A percentile compares a stretch with the other conserved stretches of the same genome.
These are phyloP conservation scores for Herpetotheres cachinnans DNA, from an alignment of 2,113 vertebrate species.

Conservation along the genomic window DNA sequence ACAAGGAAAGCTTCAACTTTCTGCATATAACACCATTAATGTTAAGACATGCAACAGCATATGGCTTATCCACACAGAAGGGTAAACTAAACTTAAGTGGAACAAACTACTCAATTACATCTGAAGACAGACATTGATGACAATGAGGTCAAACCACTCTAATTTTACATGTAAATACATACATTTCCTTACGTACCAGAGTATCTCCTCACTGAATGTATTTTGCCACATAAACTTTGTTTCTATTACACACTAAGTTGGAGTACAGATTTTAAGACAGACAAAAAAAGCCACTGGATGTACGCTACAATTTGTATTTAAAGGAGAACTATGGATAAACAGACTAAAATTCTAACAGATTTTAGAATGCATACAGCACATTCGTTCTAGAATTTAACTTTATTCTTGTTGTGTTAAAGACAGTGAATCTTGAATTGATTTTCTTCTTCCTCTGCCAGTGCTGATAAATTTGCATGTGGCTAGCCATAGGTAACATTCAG, in stretches of 20 bases:
- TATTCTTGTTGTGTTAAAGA: neutral
- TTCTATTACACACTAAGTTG: neutral
- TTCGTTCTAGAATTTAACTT: neutral
- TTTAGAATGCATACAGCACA: neutral
- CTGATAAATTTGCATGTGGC: conserved; percentile 7
- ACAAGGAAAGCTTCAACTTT: neutral
- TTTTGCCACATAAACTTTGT: neutral
- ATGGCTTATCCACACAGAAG: neutral
- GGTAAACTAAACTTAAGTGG: neutral
- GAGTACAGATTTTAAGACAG: neutral
- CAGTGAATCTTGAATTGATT: neutral
- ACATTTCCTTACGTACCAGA: neutral
- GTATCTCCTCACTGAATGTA: neutral
- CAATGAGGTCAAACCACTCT: conserved; percentile 13
- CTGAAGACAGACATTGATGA: conserved; percentile 10
- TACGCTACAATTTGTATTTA: neutral
- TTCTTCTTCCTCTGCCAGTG: neutral
- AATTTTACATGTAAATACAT: neutral
- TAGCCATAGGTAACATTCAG: neutral
- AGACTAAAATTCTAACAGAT: neutral
- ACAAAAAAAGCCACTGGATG: neutral
- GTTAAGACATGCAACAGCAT: conserved; percentile 15
- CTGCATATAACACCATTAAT: neutral
- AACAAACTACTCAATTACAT: neutral
- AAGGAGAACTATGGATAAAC: neutral